Evolutionary conservation across 2,113 vertebrate genomes (phyloP).

Genomic region (Thermophis baileyi): DNA sequence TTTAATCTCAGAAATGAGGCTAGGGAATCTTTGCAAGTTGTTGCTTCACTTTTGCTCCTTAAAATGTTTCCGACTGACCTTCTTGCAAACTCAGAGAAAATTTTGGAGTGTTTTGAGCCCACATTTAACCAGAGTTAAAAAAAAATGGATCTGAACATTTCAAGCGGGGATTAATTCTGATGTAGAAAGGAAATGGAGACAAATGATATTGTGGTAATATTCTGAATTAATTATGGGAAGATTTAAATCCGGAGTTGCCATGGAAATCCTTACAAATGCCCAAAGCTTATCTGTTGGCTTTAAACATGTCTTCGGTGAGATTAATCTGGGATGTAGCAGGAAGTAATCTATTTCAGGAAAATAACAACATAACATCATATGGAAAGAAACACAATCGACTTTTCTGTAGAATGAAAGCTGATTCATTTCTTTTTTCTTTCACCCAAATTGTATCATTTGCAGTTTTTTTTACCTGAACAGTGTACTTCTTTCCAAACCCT

Average conservation of each 20-base stretch:
- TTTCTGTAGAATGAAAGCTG: neutral
- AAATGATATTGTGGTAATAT: neutral
- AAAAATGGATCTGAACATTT: neutral
- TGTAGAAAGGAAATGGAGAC: neutral
- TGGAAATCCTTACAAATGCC: constrained; percentile 5
- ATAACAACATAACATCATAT: neutral
- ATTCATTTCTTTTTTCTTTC: neutral
- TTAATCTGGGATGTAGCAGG: constrained; percentile 9
- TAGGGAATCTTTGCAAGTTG: neutral
- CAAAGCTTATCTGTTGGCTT: constrained; percentile 1
- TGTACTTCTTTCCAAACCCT: neutral
- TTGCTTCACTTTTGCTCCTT: neutral
- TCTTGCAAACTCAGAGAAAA: neutral
- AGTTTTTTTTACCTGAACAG: neutral
- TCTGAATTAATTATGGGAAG: neutral
- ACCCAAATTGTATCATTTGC: neutral
- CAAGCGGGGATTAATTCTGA: neutral
- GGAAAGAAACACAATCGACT: constrained; percentile 3
- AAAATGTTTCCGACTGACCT: neutral
- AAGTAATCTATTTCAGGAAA: constrained; percentile 13
- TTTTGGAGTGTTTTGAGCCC: neutral
- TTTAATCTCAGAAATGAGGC: neutral
- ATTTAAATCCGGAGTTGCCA: neutral
- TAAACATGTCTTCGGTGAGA: constrained; percentile 1
- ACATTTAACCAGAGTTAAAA: neutral